Evolutionary conservation across 1,140 invertebrate species (phyloP), one percentile per base, ranked within the genome.

Genomic region (Scaptodrosophila lebanonensis): DNA sequence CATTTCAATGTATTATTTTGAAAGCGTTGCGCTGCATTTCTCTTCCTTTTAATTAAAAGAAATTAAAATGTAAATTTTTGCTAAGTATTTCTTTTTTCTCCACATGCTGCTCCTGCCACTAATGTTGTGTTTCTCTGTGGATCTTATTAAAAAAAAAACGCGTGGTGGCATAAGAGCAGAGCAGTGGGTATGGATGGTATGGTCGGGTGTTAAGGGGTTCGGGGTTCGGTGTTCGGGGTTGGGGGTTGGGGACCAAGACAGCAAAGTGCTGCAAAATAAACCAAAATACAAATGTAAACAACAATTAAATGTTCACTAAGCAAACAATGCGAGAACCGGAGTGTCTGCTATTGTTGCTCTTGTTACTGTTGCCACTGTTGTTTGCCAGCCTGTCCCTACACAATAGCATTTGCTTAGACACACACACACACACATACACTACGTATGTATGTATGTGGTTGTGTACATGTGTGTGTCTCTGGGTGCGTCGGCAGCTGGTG

Each of bases 291-390:
- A 79, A 82, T 79, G 76, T 75, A 79, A 79, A 82, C 75, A 79
- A 75, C 75, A 79, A 83, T 79, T 79, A 70, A 79, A 79, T 75
- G 76, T 79, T 83, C 75, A 56, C 75, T 75, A 82, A 82, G 69
- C 75, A 70, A 82, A 82, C 68, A 73, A 66, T 47, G 25, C 12
- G 7, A 16, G 20, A 15, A 11, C 9, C n/a, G n/a, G n/a, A 53
- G 13, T 5, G 8, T 13, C 25, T 20, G 12, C 22, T 3, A 29
- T 27, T 4, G 42, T 32, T 29, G 27, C 22, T 38, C 16, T 30
- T 57, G 12, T 13, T 2, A 13, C 5, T 38, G 25, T 22, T n/a
- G n/a, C n/a, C n/a, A n/a, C n/a, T n/a, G n/a, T n/a, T n/a, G n/a
- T n/a, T n/a, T n/a, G n/a, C n/a, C n/a, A n/a, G n/a, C n/a, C n/a